phyloP scores from a whole-genome alignment of 2,888 invertebrate genomes.

The Gortyna flavago region DNA sequence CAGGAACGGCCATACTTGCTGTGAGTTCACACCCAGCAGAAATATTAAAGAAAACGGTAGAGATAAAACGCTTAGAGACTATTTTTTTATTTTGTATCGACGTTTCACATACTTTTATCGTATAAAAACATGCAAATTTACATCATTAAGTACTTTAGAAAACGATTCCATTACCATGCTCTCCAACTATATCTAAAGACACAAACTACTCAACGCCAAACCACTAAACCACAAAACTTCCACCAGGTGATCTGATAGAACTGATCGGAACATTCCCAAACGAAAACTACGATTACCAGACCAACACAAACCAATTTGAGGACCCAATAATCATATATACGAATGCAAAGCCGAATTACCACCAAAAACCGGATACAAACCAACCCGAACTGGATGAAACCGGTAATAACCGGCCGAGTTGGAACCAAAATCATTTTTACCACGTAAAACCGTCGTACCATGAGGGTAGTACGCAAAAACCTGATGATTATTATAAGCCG shows the following conservation, averaged over 20 bases:
- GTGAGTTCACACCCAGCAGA: not conserved
- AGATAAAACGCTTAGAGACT: not conserved
- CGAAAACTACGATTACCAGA: slow-evolving; percentile 85
- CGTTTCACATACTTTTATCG: not conserved
- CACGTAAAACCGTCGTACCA: slow-evolving; percentile 89
- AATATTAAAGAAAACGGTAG: not conserved
- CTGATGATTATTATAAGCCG: slow-evolving; percentile 78
- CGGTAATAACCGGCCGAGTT: slow-evolving; percentile 70
- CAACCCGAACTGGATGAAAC: slow-evolving; percentile 74
- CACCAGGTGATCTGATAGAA: slow-evolving; percentile 89
- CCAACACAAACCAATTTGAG: slow-evolving; percentile 85
- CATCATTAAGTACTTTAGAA: not conserved
- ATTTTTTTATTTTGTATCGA: not conserved
- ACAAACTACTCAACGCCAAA: slow-evolving; percentile 16
- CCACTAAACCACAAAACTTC: slow-evolving; percentile 68
- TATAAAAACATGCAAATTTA: not conserved
- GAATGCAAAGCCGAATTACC: slow-evolving; percentile 81
- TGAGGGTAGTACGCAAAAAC: slow-evolving; percentile 81
- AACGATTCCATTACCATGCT: not conserved
- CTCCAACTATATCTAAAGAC: not conserved
- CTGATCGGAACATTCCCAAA: slow-evolving; percentile 88
- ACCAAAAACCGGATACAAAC: slow-evolving; percentile 69
- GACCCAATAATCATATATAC: slow-evolving; percentile 88
- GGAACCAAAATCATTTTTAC: slow-evolving; percentile 82
- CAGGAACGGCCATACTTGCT: not conserved